Conservation (phyloP, 2,113 vertebrate genomes). For the Synchiropus splendidus region DNA sequence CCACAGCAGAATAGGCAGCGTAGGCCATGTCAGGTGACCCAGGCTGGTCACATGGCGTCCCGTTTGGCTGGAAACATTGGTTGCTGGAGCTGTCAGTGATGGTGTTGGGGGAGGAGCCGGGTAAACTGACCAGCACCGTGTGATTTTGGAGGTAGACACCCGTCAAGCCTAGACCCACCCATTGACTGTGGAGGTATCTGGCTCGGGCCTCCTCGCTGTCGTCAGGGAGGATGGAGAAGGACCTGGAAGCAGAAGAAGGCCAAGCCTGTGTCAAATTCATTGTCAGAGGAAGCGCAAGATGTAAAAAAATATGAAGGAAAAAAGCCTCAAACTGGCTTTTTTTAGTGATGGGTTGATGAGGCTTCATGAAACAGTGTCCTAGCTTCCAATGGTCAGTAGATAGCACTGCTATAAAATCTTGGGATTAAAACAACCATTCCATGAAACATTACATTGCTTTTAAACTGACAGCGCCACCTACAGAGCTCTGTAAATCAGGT, state of each 20-base stretch:
- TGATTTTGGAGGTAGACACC: constrained; percentile 79
- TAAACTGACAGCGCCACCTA: no score
- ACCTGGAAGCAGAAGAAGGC: constrained; percentile 50
- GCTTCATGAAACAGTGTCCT: no score
- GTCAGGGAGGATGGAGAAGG: constrained; percentile 62
- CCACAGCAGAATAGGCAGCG: constrained; percentile 85
- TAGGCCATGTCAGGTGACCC: constrained; percentile 51
- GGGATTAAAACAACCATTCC: no score
- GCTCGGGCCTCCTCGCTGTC: constrained; percentile 62
- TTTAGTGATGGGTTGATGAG: no score
- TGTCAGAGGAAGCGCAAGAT: no score
- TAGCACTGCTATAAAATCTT: no score
- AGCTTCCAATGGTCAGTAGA: no score
- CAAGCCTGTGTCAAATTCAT: no score
- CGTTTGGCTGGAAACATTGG: constrained; percentile 80
- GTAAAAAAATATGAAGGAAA: no score
- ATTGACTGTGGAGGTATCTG: constrained; percentile 69
- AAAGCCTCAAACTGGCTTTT: no score
- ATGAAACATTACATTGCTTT: no score
- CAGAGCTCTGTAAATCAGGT: no score
- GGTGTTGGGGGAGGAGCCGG: constrained; percentile 74
- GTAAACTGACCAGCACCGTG: constrained; percentile 77
- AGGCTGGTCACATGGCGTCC: constrained; percentile 64
- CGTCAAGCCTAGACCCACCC: constrained; percentile 77
- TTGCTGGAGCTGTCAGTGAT: constrained; percentile 67